Conservation (phyloP, 2,888 invertebrate species). For the Drosophila borborema region DNA sequence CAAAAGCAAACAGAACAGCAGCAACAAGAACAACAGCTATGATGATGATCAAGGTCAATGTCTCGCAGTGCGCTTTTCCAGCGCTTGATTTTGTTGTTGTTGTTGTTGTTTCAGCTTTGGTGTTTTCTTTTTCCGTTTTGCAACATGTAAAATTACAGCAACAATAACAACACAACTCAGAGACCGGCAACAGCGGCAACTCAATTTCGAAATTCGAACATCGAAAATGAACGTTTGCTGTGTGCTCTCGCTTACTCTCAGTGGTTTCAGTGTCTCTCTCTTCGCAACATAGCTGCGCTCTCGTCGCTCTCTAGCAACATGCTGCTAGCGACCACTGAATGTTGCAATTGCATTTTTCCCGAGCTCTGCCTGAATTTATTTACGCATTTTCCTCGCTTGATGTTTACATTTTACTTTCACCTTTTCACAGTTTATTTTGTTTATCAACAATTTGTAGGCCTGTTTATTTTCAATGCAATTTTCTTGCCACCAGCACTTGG, state of each 20-base stretch:
- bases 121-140: conserved; percentile 66
- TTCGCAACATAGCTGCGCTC: conserved; percentile 7
- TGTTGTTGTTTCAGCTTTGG: conserved; percentile 27
- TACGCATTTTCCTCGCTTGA: conserved; percentile 60
- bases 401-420: conserved; percentile 62
- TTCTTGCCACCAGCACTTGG: conserved; percentile 35
- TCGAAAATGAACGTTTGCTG: conserved; percentile 62
- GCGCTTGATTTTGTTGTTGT: conserved; percentile 34
- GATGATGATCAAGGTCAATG: conserved; percentile 77
- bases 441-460: conserved; percentile 67
- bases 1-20: conserved; percentile 9
- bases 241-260: conserved; percentile 1
- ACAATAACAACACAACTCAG: conserved; percentile 24
- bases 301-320: conserved; percentile 39
- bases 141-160: conserved; percentile 67
- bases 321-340: conserved; percentile 25
- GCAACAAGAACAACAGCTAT: conserved; percentile 27
- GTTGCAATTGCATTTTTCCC: conserved; percentile 22
- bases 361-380: conserved; percentile 41
- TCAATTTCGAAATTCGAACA: conserved; percentile 55
- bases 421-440: conserved; percentile 66
- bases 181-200: conserved; percentile 42
- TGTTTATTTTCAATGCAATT: conserved; percentile 79
- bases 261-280: background rate
- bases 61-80: conserved; percentile 67